Evolutionary conservation across 2,888 invertebrate genomes (phyloP), one percentile per base, ranked within the genome.

Genomic region (Megaustenia siamemsis): DNA sequence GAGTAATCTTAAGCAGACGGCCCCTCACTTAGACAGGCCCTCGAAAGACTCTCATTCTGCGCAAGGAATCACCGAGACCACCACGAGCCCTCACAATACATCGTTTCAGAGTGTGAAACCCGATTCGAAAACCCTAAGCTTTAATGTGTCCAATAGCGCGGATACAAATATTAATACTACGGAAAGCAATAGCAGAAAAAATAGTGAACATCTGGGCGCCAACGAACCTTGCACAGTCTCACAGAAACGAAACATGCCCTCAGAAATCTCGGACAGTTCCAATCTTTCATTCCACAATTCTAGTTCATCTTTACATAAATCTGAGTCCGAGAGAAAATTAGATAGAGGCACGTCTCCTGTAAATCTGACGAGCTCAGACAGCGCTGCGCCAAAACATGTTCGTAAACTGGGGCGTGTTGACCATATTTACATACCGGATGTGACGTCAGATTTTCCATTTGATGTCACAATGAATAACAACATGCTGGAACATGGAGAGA

Each of bases 341-440:
- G 10, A 28, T 10, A 5, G 32, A n/a, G 45, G 43, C 12, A 1
- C 60, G n/a, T 32, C 45, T 6, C 56, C 60, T 15, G 18, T 81
- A n/a, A 40, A 35, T n/a, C 28, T 71, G 21, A 32, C 81, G 1
- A 18, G 32, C 12, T 15, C 32, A 12, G 60, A 71, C 6, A 5
- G 8, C 24, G 1, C 24, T 12, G 12, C 69, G 0, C n/a, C 60
- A 24, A 60, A 43, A 32, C 63, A n/a, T 18, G 63, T 21, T 5
- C 69, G 77, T 15, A 83, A 83, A 60, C 5, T 78, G 0, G 83
- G 83, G 32, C 78, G 24, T 0, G 83, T 60, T 18, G 71, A 83
- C 60, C 78, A 78, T 32, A n/a, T 83, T 5, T 71, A 63, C 32
- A 32, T 83, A 28, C 83, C 83, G 15, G 77, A 77, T n/a, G 12